Evolutionary conservation across 2,888 invertebrate species (phyloP).

Genomic region (Clanis bilineata): DNA sequence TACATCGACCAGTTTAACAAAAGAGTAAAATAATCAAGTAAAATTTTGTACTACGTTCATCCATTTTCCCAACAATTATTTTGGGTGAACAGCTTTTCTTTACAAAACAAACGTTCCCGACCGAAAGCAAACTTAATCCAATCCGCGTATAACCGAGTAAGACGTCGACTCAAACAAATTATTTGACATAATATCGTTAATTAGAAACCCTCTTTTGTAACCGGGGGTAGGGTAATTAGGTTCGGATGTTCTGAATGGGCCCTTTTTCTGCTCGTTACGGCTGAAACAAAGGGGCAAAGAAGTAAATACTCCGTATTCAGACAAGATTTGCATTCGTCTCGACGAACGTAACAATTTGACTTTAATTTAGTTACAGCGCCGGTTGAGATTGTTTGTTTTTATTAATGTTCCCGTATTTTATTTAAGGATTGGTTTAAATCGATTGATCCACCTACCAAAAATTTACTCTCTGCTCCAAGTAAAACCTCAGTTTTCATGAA

Average conservation of each 20-base stretch:
- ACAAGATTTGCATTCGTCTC: constrained; percentile 67
- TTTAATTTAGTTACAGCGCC: constrained; percentile 15
- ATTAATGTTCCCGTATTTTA: constrained; percentile 3
- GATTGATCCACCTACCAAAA: not conserved
- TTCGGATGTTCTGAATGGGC: constrained; percentile 79
- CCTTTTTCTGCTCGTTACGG: constrained; percentile 81
- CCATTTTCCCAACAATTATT: constrained; percentile 44
- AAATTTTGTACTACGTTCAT: constrained; percentile 3
- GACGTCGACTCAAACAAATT: constrained; percentile 79
- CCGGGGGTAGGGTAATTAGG: constrained; percentile 77
- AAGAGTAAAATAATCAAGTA: constrained; percentile 6
- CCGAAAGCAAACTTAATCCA: constrained; percentile 73
- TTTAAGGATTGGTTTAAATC: not conserved
- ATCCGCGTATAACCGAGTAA: constrained; percentile 69
- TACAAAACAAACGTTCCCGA: constrained; percentile 61
- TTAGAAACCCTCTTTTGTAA: constrained; percentile 79
- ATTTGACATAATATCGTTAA: constrained; percentile 83
- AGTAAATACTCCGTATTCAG: constrained; percentile 77
- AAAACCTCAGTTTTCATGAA: too few relatives aligned
- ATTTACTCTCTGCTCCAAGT: too few relatives aligned
- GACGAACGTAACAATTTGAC: constrained; percentile 53
- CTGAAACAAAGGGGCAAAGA: constrained; percentile 77
- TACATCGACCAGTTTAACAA: not conserved
- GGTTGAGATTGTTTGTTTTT: constrained; percentile 24
- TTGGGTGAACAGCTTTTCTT: constrained; percentile 52